Percentiles rank a stretch among this genome's conserved stretches.
Conservation (phyloP, 2,888 invertebrate species). For the Scelioninae gen. 2 region DNA sequence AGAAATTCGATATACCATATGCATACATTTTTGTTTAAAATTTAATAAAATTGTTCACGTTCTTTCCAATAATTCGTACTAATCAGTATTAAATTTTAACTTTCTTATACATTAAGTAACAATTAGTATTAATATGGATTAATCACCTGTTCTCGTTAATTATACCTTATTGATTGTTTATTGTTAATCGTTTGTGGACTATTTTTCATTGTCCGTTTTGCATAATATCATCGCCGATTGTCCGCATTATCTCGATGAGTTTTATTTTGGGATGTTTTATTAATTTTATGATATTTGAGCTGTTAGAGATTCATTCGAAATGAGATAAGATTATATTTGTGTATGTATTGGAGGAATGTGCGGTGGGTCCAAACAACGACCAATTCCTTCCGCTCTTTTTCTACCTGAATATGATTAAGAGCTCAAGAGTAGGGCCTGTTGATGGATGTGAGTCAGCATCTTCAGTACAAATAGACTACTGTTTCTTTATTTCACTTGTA, state of each 20-base stretch:
- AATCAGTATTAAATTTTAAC: no score
- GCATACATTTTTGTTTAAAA: no score
- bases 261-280: no score
- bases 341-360: constrained; percentile 46
- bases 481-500: constrained; percentile 19
- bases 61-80: no score
- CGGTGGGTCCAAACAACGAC: constrained; percentile 50
- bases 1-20: no score
- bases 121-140: no score
- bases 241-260: neutral
- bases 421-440: constrained; percentile 34
- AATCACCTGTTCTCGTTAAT: no score
- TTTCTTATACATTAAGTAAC: no score
- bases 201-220: no score
- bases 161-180: neutral
- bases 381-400: constrained; percentile 56
- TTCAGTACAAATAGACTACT: constrained; percentile 40
- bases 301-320: constrained; percentile 14
- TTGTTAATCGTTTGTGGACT: neutral
- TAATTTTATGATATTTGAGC: constrained; percentile 30
- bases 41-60: no score
- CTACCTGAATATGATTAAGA: constrained; percentile 58
- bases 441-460: constrained; percentile 51
- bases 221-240: neutral
- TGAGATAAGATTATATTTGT: constrained; percentile 22